Conservation (phyloP, 2,113 vertebrate species). For the Oncorhynchus nerka region DNA sequence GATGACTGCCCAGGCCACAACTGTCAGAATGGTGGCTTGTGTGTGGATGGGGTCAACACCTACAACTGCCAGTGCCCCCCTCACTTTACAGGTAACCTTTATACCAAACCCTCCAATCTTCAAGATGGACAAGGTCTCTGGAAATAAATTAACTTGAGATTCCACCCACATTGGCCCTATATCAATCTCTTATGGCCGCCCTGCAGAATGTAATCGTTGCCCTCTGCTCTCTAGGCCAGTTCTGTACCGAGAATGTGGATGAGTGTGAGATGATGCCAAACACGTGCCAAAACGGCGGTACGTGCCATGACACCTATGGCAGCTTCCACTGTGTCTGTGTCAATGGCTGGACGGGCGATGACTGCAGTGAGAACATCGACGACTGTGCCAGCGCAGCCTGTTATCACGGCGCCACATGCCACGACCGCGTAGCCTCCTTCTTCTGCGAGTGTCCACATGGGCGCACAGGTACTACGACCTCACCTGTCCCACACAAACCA, state of each 20-base stretch:
- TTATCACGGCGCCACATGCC: constrained; percentile 88
- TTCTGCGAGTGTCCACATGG: constrained; percentile 96
- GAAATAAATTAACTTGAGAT: too few relatives aligned
- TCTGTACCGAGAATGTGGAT: constrained; percentile 92
- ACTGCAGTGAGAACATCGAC: constrained; percentile 95
- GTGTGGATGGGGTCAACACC: constrained; percentile 94
- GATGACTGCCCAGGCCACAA: constrained; percentile 89
- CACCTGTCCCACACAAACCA: background rate
- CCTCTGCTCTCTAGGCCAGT: constrained; percentile 80
- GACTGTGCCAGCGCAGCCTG: constrained; percentile 93
- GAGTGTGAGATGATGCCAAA: constrained; percentile 96
- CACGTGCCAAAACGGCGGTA: constrained; percentile 92
- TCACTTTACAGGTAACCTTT: constrained; percentile 87
- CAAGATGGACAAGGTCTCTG: too few relatives aligned
- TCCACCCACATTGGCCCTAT: too few relatives aligned
- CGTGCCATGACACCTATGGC: constrained; percentile 90
- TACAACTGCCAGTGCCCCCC: constrained; percentile 96
- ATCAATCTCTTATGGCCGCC: too few relatives aligned
- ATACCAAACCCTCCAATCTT: background rate
- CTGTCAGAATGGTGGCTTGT: constrained; percentile 88
- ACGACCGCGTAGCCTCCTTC: constrained; percentile 93
- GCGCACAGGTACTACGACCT: constrained; percentile 79
- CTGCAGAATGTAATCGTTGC: background rate
- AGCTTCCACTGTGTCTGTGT: constrained; percentile 92
- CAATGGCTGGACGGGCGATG: constrained; percentile 92